phyloP scores from a whole-genome alignment of 1,140 invertebrate species.

The Hirudo medicinalis region DNA sequence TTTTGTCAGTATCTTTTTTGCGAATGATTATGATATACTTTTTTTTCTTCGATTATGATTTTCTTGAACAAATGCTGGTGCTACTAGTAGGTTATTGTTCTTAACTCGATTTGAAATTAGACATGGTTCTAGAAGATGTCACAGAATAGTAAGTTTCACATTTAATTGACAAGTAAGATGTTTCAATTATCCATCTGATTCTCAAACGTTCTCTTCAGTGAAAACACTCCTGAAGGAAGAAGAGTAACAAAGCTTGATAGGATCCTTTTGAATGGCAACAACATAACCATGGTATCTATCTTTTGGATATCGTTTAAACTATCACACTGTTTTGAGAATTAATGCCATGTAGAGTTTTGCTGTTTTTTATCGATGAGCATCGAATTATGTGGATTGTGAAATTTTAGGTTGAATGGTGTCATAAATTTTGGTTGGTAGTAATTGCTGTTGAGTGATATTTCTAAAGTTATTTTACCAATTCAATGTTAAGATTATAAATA shows the following conservation, averaged over 20 bases:
- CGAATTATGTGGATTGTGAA: too few relatives aligned
- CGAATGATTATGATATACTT: not conserved
- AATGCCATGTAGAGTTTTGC: too few relatives aligned
- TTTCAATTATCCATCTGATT: not conserved
- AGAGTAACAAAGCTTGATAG: constrained; percentile 92
- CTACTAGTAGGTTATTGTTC: not conserved
- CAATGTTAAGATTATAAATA: too few relatives aligned
- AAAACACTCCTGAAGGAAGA: constrained; percentile 88
- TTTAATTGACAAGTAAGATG: constrained; percentile 14
- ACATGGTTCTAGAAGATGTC: constrained; percentile 50
- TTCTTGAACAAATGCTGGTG: not conserved
- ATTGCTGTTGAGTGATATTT: too few relatives aligned
- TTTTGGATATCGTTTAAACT: too few relatives aligned
- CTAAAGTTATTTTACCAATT: too few relatives aligned
- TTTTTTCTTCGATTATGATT: not conserved
- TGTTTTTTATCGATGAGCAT: too few relatives aligned
- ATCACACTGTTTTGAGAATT: too few relatives aligned
- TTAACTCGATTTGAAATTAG: constrained; percentile 24
- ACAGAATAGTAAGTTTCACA: constrained; percentile 45
- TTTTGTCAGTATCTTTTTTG: constrained; percentile 64
- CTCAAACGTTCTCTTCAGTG: constrained; percentile 39
- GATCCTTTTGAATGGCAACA: constrained; percentile 96
- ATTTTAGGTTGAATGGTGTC: too few relatives aligned
- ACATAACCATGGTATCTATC: constrained; percentile 80
- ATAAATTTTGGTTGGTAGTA: too few relatives aligned